These are phyloP conservation scores for Drosophila hydei DNA, from an alignment of 1,140 invertebrate genomes.

Conservation along the genomic window DNA sequence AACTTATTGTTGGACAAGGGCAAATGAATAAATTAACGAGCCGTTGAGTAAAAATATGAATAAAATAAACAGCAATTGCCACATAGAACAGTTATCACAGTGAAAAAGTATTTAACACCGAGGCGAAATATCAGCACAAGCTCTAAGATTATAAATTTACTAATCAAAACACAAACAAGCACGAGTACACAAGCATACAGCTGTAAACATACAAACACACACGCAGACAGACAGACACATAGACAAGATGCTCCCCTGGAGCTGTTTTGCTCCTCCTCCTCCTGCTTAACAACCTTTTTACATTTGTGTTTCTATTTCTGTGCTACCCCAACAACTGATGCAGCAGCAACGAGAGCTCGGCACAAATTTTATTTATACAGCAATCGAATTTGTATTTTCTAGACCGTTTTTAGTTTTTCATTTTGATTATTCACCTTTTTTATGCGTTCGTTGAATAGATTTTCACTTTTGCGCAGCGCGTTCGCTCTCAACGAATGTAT, in stretches of 20 bases:
- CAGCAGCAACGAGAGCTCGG: slow-evolving; percentile 24
- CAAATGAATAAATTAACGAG: slow-evolving; percentile 68
- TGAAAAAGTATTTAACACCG: slow-evolving; percentile 58
- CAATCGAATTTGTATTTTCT: slow-evolving; percentile 48
- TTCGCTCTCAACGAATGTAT: slow-evolving; percentile 40
- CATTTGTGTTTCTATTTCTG: slow-evolving; percentile 48
- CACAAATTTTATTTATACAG: slow-evolving; percentile 52
- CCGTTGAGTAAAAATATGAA: slow-evolving; percentile 60
- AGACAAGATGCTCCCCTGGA: slow-evolving; percentile 52
- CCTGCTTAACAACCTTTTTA: slow-evolving; percentile 9
- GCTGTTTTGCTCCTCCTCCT: slow-evolving; percentile 19
- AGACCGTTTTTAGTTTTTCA: slow-evolving; percentile 45
- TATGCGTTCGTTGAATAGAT: slow-evolving; percentile 61
- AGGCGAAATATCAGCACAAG: slow-evolving; percentile 47
- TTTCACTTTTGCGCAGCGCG: slow-evolving; percentile 78
- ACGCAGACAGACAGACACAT: background rate
- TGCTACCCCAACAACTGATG: slow-evolving; percentile 33
- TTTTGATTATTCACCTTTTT: slow-evolving; percentile 74
- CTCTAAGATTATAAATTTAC: slow-evolving; percentile 64
- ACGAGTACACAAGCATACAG: slow-evolving; percentile 23
- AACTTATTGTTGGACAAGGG: slow-evolving; percentile 65
- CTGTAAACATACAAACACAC: slow-evolving; percentile 4
- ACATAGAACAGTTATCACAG: slow-evolving; percentile 38
- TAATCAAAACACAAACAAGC: slow-evolving; percentile 73
- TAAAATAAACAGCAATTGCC: slow-evolving; percentile 56